phyloP scores from a whole-genome alignment of 2,888 invertebrate genomes.

The Laspeyria flexula region DNA sequence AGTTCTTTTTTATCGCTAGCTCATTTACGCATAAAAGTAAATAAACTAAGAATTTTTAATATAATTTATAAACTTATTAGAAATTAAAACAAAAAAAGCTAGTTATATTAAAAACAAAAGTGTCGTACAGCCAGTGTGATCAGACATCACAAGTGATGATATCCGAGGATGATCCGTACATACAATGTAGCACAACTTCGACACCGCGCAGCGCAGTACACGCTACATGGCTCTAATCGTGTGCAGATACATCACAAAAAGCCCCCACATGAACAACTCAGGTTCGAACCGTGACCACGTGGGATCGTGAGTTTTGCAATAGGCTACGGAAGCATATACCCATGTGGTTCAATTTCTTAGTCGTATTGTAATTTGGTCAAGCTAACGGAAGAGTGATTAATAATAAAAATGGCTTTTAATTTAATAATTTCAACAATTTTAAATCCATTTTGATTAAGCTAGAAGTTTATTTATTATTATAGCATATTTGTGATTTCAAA shows the following conservation, averaged over 20 bases:
- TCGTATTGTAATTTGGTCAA: not conserved
- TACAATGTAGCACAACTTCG: conserved; percentile 69
- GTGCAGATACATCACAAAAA: conserved; percentile 48
- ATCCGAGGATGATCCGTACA: conserved; percentile 33
- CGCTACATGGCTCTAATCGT: conserved; percentile 72
- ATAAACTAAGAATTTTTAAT: too few species aligned
- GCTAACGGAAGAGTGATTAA: too few species aligned
- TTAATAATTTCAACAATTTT: too few species aligned
- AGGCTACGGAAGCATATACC: conserved; percentile 3
- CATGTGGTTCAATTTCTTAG: not conserved
- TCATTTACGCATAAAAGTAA: too few species aligned
- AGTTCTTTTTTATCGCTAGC: too few species aligned
- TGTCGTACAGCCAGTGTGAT: conserved; percentile 46
- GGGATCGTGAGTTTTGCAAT: not conserved
- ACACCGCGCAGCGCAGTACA: conserved; percentile 60
- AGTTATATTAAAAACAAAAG: not conserved
- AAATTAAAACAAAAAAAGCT: not conserved
- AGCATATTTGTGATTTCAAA: too few species aligned
- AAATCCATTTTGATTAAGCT: too few species aligned
- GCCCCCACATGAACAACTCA: not conserved
- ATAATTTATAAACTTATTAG: too few species aligned
- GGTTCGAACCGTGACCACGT: conserved; percentile 29
- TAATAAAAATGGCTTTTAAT: too few species aligned
- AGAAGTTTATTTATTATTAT: too few species aligned
- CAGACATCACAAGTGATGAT: conserved; percentile 15